phyloP scores from a whole-genome alignment of 2,113 vertebrate species.

The Pseudonaja textilis region DNA sequence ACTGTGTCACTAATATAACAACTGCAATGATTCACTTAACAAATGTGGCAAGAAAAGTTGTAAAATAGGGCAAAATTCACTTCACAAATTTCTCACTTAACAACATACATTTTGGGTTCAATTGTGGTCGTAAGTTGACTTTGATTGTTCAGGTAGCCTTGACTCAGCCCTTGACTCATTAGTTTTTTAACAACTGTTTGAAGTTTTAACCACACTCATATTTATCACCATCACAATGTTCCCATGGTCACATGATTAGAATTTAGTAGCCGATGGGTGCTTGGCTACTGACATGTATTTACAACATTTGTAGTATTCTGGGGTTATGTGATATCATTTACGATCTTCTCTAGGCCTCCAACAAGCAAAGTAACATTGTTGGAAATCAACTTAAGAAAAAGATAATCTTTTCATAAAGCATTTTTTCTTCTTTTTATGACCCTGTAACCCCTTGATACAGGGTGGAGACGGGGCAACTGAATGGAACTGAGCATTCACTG shows the following conservation, averaged over 20 bases:
- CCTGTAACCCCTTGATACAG: background rate
- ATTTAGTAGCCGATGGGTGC: background rate
- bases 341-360: background rate
- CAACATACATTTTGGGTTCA: no score
- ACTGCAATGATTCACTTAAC: no score
- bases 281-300: background rate
- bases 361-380: background rate
- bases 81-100: no score
- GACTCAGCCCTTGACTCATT: no score
- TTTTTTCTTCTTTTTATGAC: background rate
- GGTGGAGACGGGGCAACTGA: background rate
- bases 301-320: background rate
- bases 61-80: no score
- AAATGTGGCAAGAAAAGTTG: no score
- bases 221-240: background rate
- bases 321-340: background rate
- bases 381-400: background rate
- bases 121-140: no score
- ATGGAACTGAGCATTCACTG: no score
- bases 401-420: background rate
- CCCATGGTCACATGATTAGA: background rate
- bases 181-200: no score
- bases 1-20: no score
- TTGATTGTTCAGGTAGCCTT: no score
- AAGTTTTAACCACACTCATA: background rate